Conservation (phyloP, 2,113 vertebrate genomes). For the Columba janthina region DNA sequence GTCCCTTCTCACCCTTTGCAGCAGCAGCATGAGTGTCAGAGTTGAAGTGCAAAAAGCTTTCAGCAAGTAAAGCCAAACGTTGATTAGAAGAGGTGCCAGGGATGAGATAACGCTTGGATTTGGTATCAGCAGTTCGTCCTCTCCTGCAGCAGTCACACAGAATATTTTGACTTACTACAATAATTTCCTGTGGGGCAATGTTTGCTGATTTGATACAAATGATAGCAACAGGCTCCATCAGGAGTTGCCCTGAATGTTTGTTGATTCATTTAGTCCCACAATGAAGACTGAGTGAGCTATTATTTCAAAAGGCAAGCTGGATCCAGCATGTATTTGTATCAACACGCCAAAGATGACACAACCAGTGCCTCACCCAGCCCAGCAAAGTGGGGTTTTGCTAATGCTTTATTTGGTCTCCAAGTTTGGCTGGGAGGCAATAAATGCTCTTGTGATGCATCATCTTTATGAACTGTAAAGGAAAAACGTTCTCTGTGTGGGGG, state of each 20-base stretch:
- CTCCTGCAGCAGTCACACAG: constrained; percentile 63
- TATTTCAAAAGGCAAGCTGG: constrained; percentile 43
- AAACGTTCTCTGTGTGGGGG: neutral
- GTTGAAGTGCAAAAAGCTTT: neutral
- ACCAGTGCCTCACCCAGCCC: neutral
- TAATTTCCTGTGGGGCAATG: neutral
- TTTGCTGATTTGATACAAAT: constrained; percentile 25
- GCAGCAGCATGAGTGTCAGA: neutral
- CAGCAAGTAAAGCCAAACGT: constrained; percentile 57
- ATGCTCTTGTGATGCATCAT: neutral
- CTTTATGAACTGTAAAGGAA: neutral
- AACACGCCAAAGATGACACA: neutral
- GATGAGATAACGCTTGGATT: constrained; percentile 75
- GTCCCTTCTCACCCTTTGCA: neutral
- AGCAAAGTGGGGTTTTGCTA: neutral
- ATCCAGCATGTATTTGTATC: constrained; percentile 27
- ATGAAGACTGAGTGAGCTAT: constrained; percentile 29
- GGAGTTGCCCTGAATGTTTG: constrained; percentile 5
- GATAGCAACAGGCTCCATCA: constrained; percentile 29
- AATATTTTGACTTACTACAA: constrained; percentile 49
- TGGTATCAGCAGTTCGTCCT: constrained; percentile 73
- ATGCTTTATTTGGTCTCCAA: neutral
- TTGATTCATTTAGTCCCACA: constrained; percentile 44
- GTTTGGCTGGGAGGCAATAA: neutral
- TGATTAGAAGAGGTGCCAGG: constrained; percentile 74